A percentile compares a stretch with the other conserved stretches of the same genome.
Conservation (phyloP, 1,140 invertebrate species). For the Brevipalpus yothersi region DNA sequence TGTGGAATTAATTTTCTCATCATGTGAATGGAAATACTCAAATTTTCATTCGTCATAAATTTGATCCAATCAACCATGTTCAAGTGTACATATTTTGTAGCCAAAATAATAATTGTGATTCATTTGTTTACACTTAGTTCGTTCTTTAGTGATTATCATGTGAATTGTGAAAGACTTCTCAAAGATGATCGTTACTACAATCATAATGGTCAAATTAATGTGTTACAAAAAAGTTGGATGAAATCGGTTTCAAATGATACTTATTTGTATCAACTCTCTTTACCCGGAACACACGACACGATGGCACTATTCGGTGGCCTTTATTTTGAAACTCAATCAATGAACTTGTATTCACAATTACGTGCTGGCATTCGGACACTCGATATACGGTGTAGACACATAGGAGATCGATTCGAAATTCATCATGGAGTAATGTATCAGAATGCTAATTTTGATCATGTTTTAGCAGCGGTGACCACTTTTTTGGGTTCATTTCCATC, state of each 20-base stretch:
- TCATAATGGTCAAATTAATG: not conserved
- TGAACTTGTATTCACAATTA: not conserved
- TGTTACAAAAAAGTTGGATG: not conserved
- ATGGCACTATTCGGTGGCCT: not conserved
- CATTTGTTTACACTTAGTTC: too few species aligned
- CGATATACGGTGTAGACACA: not conserved
- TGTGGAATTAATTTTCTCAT: too few species aligned
- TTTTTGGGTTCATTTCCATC: not conserved
- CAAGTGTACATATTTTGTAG: too few species aligned
- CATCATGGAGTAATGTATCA: not conserved
- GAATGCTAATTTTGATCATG: not conserved
- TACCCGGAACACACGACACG: not conserved
- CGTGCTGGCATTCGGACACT: not conserved
- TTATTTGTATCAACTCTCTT: not conserved
- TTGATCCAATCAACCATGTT: too few species aligned
- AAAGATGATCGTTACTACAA: not conserved
- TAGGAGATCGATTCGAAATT: not conserved
- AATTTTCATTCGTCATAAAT: too few species aligned
- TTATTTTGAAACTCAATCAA: not conserved
- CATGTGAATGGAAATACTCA: too few species aligned
- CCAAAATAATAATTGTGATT: too few species aligned
- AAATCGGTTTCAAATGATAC: too few species aligned
- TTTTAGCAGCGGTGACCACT: not conserved
- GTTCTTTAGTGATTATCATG: too few species aligned
- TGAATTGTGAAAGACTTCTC: too few species aligned